A percentile compares a stretch with the other conserved stretches of the same genome.
phyloP scores from a whole-genome alignment of 2,888 invertebrate genomes.

The Himalopsyche japonica region DNA sequence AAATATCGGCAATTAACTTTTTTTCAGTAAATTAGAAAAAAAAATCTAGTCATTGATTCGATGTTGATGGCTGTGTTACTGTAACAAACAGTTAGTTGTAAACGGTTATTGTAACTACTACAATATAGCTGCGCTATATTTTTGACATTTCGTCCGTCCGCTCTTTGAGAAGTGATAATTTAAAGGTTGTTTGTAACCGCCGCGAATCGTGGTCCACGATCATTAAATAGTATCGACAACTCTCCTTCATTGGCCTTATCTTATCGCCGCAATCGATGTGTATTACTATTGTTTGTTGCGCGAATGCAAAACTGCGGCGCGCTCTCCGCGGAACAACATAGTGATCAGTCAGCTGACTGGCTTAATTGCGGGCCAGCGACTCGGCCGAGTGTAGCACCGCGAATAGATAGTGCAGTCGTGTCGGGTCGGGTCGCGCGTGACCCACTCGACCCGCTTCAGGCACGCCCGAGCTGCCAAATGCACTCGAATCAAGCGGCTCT shows the following conservation, averaged over 20 bases:
- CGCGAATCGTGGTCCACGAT: neutral
- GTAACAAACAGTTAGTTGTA: too few species aligned
- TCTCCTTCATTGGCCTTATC: neutral
- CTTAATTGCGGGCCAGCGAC: neutral
- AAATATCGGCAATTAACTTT: too few species aligned
- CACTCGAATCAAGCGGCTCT: neutral
- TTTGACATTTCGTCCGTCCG: neutral
- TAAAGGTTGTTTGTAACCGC: neutral
- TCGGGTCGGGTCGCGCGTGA: constrained; percentile 3
- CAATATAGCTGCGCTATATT: neutral
- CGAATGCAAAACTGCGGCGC: neutral
- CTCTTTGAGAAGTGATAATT: neutral
- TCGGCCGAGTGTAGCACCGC: constrained; percentile 14
- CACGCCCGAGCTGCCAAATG: neutral
- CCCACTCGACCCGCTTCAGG: constrained; percentile 18
- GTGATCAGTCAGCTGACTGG: neutral
- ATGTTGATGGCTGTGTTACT: too few species aligned
- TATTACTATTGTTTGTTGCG: neutral
- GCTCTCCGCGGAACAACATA: neutral
- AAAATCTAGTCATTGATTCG: too few species aligned
- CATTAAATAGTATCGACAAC: neutral
- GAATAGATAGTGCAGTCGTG: constrained; percentile 28
- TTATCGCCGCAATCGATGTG: neutral
- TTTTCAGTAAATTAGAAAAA: too few species aligned
- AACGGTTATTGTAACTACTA: too few species aligned